These are phyloP conservation scores for Pristionchus exspectatus DNA, from an alignment of 2,888 invertebrate species.

Conservation along the genomic window DNA sequence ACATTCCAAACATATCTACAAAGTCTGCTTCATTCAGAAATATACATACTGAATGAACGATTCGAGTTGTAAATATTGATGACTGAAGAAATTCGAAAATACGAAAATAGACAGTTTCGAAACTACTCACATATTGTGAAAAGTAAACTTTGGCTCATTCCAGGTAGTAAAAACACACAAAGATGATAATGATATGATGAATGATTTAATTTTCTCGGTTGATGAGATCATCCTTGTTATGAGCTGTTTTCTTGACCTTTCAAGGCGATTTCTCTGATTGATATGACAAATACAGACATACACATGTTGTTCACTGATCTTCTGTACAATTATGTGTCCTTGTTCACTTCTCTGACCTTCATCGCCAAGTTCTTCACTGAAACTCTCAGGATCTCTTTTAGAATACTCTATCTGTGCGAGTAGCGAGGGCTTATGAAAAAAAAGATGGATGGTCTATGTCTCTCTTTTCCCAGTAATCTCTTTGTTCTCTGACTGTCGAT, in stretches of 20 bases:
- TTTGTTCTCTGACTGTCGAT: too few species aligned
- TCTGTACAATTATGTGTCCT: not conserved
- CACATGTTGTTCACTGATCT: constrained; percentile 1
- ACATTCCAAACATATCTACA: too few species aligned
- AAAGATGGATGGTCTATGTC: too few species aligned
- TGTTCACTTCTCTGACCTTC: not conserved
- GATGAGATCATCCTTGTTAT: not conserved
- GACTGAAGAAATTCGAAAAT: too few species aligned
- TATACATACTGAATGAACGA: too few species aligned
- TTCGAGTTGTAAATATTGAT: too few species aligned
- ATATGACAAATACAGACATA: not conserved
- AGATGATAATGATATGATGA: not conserved
- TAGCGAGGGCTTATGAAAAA: too few species aligned
- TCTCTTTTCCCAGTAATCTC: too few species aligned
- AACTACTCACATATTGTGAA: too few species aligned
- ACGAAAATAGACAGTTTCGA: too few species aligned
- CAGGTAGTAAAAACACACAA: not conserved
- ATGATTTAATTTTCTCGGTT: not conserved
- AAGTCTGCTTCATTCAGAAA: too few species aligned
- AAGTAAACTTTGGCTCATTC: too few species aligned
- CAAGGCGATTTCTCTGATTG: not conserved
- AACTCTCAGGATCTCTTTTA: not conserved
- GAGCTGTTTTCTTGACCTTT: not conserved
- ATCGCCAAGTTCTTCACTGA: not conserved
- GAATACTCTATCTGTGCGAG: not conserved